These are phyloP conservation scores for Steatornis caripensis DNA, from an alignment of 2,113 vertebrate species.

Conservation along the genomic window DNA sequence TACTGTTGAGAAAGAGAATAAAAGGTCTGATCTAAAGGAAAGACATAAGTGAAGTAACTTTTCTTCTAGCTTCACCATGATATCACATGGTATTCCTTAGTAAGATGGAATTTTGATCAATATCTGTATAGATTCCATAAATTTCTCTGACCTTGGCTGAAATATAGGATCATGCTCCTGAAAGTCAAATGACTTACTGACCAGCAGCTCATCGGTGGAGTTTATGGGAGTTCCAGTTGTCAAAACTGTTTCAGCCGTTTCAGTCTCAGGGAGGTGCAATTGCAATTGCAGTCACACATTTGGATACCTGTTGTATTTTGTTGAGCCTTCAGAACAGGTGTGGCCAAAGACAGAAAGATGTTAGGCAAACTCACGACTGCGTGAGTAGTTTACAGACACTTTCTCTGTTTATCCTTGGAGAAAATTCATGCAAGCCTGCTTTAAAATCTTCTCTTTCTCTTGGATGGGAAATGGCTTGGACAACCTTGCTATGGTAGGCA, in stretches of 20 bases:
- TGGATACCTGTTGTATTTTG: not conserved
- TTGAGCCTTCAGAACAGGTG: not conserved
- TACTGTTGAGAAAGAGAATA: not conserved
- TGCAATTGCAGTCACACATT: not conserved
- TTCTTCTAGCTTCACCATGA: not conserved
- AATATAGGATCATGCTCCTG: not conserved
- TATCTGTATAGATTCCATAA: not conserved
- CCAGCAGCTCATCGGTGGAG: not conserved
- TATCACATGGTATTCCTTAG: not conserved
- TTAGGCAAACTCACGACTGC: not conserved
- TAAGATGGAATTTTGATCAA: not conserved
- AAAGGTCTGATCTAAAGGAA: not conserved
- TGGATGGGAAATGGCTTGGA: not conserved
- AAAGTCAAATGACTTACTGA: not conserved
- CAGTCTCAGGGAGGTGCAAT: not conserved
- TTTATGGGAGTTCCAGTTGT: not conserved
- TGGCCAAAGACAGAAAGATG: not conserved
- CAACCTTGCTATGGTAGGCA: not conserved
- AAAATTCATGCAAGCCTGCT: not conserved
- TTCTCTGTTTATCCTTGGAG: not conserved
- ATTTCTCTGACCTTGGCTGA: not conserved
- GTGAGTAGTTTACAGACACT: not conserved
- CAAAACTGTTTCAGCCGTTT: not conserved
- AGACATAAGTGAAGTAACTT: not conserved
- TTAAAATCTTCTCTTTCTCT: not conserved